Evolutionary conservation across 2,797 vertebrate genomes (phyloP).

Genomic region (Epinephelus malabaricus): DNA sequence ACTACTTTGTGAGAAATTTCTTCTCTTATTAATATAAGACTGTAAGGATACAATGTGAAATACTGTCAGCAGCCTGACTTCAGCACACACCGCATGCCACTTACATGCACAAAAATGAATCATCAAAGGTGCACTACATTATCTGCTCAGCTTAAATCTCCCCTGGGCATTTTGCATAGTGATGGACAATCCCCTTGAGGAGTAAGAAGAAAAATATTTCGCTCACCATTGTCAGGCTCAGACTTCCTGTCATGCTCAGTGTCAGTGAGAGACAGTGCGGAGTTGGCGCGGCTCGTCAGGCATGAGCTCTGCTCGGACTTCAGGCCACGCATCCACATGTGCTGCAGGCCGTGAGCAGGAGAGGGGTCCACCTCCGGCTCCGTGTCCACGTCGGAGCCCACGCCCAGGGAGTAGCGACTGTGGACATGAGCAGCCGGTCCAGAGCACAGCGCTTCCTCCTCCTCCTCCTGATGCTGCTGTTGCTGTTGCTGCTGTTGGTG

Average conservation of each 20-base stretch:
- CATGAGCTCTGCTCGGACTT: slow-evolving; percentile 98
- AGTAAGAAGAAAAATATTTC: neutral
- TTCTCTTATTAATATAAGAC: slow-evolving; percentile 28
- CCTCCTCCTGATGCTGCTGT: slow-evolving; percentile 78
- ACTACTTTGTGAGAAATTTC: slow-evolving; percentile 24
- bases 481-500: slow-evolving; percentile 77
- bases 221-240: slow-evolving; percentile 96
- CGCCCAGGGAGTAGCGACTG: slow-evolving; percentile 90
- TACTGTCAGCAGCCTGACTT: slow-evolving; percentile 5
- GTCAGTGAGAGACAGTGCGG: slow-evolving; percentile 96
- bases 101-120: slow-evolving; percentile 20
- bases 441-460: slow-evolving; percentile 86
- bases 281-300: slow-evolving; percentile 96
- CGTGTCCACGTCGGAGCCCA: slow-evolving; percentile 93
- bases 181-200: slow-evolving; percentile 21
- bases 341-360: slow-evolving; percentile 92
- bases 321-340: slow-evolving; percentile 96
- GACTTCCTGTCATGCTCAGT: slow-evolving; percentile 98
- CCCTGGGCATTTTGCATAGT: slow-evolving; percentile 1
- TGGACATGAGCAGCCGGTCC: slow-evolving; percentile 78
- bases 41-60: slow-evolving; percentile 32
- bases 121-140: slow-evolving; percentile 36
- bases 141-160: slow-evolving; percentile 17
- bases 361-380: slow-evolving; percentile 95
- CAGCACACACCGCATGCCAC: neutral